Evolutionary conservation across 2,113 vertebrate species (phyloP).

Genomic region (Hypocryptadius cinnamomeus): DNA sequence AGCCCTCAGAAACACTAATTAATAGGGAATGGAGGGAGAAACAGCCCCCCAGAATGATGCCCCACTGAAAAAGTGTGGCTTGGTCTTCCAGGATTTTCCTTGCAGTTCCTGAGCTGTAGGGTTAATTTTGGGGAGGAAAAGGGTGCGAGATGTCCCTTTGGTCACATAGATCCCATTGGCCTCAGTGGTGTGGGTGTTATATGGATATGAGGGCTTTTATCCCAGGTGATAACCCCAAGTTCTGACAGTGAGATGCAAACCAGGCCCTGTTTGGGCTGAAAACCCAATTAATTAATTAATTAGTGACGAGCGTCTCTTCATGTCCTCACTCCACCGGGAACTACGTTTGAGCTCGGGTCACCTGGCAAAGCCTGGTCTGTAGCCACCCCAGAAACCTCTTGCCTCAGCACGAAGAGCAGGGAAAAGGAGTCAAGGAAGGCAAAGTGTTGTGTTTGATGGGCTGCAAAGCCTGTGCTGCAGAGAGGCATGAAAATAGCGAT

Average conservation of each 20-base stretch:
- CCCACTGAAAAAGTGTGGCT: rapidly evolving
- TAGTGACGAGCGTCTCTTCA: rapidly evolving
- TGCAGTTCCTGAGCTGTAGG: not conserved
- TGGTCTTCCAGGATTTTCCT: not conserved
- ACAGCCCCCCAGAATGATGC: not conserved
- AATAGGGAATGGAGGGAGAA: not conserved
- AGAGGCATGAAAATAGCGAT: not conserved
- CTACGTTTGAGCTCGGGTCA: not conserved
- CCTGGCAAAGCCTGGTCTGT: not conserved
- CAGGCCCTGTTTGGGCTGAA: not conserved
- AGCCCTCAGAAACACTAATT: not conserved
- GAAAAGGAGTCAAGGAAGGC: not conserved
- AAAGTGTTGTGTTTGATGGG: not conserved
- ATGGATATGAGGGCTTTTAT: not conserved
- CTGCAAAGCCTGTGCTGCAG: not conserved
- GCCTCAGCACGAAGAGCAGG: rapidly evolving
- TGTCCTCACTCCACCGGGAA: not conserved
- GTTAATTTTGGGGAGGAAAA: not conserved
- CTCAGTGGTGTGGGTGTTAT: not conserved
- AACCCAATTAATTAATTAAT: not conserved
- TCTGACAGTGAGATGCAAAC: not conserved
- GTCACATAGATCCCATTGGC: not conserved
- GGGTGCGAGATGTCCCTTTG: not conserved
- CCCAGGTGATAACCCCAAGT: not conserved
- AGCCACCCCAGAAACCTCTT: not conserved